Base-by-base conservation (phyloP, 2,797 vertebrate genomes). In the Mormyrops boulengeri region DNA sequence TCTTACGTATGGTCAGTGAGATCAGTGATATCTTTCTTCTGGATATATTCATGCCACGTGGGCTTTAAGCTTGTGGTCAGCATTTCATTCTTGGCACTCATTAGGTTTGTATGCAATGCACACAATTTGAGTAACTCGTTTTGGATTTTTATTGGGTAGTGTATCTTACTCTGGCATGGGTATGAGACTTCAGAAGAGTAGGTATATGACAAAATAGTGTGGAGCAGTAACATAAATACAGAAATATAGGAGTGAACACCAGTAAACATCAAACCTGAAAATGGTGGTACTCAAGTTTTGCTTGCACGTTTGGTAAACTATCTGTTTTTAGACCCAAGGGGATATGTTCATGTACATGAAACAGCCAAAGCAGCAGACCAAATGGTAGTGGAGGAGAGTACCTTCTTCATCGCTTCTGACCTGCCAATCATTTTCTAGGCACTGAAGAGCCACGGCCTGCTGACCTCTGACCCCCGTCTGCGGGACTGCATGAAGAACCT, bases 381-480 rank as follows among this genome's bases (percentile, higher is more conserved):
- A 44, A 17, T 80, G 73, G 17, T 44, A 44, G 34, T 44, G 38
- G 73, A n/a, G 34, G 38, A 44, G 4, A 2, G 14, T 44, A 80
- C 17, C 17, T 44, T 44, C 38, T 80, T 19, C 38, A n/a, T 80
- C 1, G 19, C 17, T 50, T 52, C 22, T 57, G 85, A 47, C 50
- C 34, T 50, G 4, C 44, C n/a, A 49, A 9, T 62, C 69, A 34
- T 85, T 19, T 38, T 38, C 1, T 91, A 98, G 97, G 96, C 96
- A 38, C 88, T 98, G 89, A 96, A 93, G 93, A 96, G 94, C 91
- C 97, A 96, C 0, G 97, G 97, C 2, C 95, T 98, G n/a, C 94
- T 96, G 82, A 96, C 96, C 0, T 97, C 97, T 38, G 97, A 98
- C 92, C 97, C 97, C 22, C 95, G 97, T 9, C 96, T 98, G 14